Conservation (phyloP, 1,140 invertebrate genomes). For the Drosophila orosa region DNA sequence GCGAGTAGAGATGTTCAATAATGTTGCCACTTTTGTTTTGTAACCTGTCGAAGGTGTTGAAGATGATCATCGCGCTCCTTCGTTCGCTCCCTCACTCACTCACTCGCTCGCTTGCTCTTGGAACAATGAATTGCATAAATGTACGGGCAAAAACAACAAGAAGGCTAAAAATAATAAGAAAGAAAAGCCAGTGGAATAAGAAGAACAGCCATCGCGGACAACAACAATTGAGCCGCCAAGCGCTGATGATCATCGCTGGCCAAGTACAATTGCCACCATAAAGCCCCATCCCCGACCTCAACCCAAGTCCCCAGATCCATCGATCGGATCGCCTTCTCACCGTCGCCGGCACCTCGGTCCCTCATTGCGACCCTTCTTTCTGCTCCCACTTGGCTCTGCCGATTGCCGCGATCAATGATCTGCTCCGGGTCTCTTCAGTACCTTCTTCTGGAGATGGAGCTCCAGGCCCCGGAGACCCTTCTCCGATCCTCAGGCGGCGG, state of each 20-base stretch:
- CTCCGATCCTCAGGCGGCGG: constrained; percentile 9
- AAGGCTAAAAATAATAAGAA: constrained; percentile 22
- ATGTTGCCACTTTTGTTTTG: constrained; percentile 84
- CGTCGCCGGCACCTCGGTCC: constrained; percentile 4
- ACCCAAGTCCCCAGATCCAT: constrained; percentile 18
- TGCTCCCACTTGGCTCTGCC: constrained; percentile 46
- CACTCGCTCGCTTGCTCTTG: constrained; percentile 16
- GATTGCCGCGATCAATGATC: constrained; percentile 83
- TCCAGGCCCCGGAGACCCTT: constrained; percentile 22
- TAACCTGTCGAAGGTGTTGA: constrained; percentile 83
- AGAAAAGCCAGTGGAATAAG: constrained; percentile 18
- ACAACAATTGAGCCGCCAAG: constrained; percentile 76
- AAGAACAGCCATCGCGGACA: constrained; percentile 36
- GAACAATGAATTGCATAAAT: constrained; percentile 80
- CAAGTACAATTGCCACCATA: constrained; percentile 83
- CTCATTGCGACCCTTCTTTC: neutral
- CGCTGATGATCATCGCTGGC: constrained; percentile 64
- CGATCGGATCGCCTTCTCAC: constrained; percentile 34
- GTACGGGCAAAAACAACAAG: constrained; percentile 58
- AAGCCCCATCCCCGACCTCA: constrained; percentile 59
- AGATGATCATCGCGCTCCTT: constrained; percentile 74
- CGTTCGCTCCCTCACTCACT: constrained; percentile 12
- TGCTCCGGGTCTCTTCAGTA: constrained; percentile 40
- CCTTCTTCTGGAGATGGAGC: constrained; percentile 15
- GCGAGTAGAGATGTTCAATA: constrained; percentile 64